These are phyloP conservation scores for Microhierax caerulescens DNA, from an alignment of 2,797 vertebrate species.

Conservation along the genomic window DNA sequence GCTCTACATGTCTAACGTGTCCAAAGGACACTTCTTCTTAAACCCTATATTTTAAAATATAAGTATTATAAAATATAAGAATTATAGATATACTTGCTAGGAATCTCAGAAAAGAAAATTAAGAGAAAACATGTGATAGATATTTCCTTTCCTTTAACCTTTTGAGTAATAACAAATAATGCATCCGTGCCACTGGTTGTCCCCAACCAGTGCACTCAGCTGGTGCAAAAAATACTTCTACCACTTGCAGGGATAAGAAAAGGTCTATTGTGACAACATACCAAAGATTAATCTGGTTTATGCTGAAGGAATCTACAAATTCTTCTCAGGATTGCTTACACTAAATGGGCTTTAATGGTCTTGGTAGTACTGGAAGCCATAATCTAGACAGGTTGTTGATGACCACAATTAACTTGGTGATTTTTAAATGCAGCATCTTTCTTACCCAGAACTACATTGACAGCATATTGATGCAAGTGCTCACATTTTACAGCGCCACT, in stretches of 20 bases:
- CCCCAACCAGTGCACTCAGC: not conserved
- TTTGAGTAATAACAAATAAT: not conserved
- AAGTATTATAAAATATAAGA: too few relatives aligned
- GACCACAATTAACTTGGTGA: not conserved
- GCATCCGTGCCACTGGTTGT: not conserved
- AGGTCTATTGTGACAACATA: not conserved
- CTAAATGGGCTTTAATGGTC: not conserved
- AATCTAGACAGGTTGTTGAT: not conserved
- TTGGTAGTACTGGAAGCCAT: not conserved
- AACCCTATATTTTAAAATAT: not conserved
- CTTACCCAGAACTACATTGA: not conserved
- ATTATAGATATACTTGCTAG: not conserved
- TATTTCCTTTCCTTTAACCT: not conserved
- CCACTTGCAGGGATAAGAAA: not conserved
- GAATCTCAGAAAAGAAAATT: not conserved
- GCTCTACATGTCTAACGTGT: not conserved
- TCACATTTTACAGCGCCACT: not conserved
- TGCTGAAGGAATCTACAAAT: not conserved
- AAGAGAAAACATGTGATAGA: not conserved
- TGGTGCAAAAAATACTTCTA: not conserved
- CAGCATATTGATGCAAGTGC: not conserved
- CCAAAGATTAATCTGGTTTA: not conserved
- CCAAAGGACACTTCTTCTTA: not conserved
- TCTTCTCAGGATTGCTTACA: not conserved
- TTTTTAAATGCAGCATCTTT: not conserved